Conservation (phyloP, 2,888 invertebrate species). For the Oxystoma pomonae region DNA sequence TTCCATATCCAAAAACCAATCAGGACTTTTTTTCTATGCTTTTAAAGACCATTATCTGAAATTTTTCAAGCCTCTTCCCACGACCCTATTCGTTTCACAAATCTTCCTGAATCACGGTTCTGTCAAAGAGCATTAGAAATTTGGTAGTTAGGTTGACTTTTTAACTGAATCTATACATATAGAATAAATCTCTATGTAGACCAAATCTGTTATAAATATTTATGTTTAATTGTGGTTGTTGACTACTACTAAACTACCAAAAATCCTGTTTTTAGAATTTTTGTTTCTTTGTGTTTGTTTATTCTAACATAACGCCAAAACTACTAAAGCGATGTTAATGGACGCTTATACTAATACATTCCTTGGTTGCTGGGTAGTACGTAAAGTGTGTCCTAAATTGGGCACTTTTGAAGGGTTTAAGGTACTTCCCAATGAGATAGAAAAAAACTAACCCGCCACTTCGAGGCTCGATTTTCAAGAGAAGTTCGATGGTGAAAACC, state of each 20-base stretch:
- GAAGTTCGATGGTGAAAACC: neutral
- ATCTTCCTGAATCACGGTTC: neutral
- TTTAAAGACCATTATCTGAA: neutral
- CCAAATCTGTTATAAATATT: no score
- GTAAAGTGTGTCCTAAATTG: neutral
- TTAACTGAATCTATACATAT: no score
- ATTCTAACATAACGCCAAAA: no score
- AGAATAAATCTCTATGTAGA: no score
- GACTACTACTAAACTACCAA: no score
- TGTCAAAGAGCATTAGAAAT: neutral
- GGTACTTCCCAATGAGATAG: neutral
- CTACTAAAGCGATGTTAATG: no score
- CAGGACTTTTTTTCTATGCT: neutral
- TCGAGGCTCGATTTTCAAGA: neutral
- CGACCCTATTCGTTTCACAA: neutral
- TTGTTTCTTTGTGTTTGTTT: no score
- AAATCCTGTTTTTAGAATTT: no score
- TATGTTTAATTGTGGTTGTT: no score
- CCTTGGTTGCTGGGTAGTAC: no score
- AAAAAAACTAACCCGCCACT: neutral
- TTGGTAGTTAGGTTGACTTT: no score
- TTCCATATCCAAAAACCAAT: neutral
- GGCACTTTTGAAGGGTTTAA: neutral
- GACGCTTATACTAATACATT: no score
- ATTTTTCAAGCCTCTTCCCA: neutral